Base-by-base conservation (phyloP, 2,888 invertebrate species). In the Reticulitermes lucifugus region DNA sequence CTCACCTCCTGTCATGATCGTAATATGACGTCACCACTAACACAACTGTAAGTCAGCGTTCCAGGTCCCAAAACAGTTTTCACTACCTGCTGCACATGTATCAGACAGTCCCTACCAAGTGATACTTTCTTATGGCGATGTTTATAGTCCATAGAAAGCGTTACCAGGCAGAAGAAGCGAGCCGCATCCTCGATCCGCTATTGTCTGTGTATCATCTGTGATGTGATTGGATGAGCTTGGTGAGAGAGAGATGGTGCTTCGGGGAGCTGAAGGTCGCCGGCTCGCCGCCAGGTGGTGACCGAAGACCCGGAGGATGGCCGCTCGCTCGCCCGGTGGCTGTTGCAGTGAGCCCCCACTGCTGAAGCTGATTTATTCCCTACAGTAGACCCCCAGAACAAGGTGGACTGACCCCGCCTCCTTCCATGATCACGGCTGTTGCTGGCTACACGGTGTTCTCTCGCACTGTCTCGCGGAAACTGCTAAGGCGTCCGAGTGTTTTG, bases 231-330 rank as follows among this genome's bases (percentile, higher is more conserved):
- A 41, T 41, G 79, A 59, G 79, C 29, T 21, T 80, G 35, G 60
- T 35, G 35, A 80, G 80, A 60, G 80, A 60, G 60, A 80, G 81
- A 65, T 81, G 81, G 60, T 60, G 81, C 43, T 59, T 59, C 59
- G 79, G 79, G 59, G 79, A 59, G 21, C 29, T 59, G 81, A 81
- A 81, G 81, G 81, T 81, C 81, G 70, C n/a, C 41, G 43, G 70
- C 81, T 84, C 81, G 80, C 84, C 84, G 80, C 84, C 84, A 84
- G 84, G 84, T 84, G 84, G 84, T 83, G 59, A 75, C 83, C 83
- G 83, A 70, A 75, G 75, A 1, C 71, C 79, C 46, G 81, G 35
- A 81, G 81, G 81, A 65, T 51, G 81, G 60, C 41, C 29, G 80
- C 59, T 70, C 51, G 79, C 51, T 25, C 81, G 81, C 41, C 18